Evolutionary conservation across 1,140 invertebrate species (phyloP), one percentile per base, ranked within the genome.

Genomic region (Dryas iulia): DNA sequence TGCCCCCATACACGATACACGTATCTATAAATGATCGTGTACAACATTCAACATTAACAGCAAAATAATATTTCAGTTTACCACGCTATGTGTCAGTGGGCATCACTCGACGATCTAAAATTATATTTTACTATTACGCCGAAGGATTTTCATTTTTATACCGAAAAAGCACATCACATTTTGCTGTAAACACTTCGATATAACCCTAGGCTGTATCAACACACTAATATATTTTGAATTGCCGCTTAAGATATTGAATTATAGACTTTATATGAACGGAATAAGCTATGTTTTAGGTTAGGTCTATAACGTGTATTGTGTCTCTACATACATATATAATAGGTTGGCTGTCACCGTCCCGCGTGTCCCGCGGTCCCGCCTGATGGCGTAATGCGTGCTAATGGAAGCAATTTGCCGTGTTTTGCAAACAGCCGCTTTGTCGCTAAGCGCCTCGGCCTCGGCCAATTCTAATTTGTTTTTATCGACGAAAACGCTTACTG

Each of bases 391-490:
- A 81, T 82, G 82, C 76, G 66, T 74, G 63, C 71, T 83, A 85
- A 86, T 86, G 83, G 79, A 81, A 77, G 63, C 77, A 84, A 84
- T 86, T 84, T 86, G 72, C 68, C 76, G 71, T 80, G 82, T 86
- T 84, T 81, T 74, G 82, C 58, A 71, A 75, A 74, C 69, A 69
- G 69, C 35, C 69, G 65, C 59, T 59, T 56, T 61, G 73, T 67
- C 68, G 59, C 69, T 76, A 70, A 71, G 59, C 59, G 52, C 58
- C 66, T 57, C 47, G 26, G 52, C 61, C 61, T 61, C 65, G 25
- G 57, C 52, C 33, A 56, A 26, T 58, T 68, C 60, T 67, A 73
- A 71, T 73, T 71, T 69, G 66, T 72, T 74, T 68, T 70, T 74
- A 72, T 76, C 67, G 64, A 71, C 67, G 70, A 67, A 73, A 76